phyloP scores from a whole-genome alignment of 2,888 invertebrate species.

The Acrocera orbiculus region DNA sequence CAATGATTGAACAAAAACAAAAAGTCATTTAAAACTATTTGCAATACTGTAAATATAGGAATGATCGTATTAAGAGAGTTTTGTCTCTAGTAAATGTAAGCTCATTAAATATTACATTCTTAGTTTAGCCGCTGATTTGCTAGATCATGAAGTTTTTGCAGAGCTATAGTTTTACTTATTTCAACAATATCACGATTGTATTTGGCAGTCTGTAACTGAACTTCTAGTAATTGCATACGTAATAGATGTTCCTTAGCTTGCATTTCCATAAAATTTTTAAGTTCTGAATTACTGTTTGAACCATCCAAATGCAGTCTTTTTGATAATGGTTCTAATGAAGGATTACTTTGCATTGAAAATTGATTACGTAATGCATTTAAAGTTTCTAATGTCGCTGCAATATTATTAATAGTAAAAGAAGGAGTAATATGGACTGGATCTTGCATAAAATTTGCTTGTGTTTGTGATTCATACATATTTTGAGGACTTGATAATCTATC shows the following conservation, averaged over 20 bases:
- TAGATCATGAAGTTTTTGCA: slow-evolving; percentile 37
- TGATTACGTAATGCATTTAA: slow-evolving; percentile 24
- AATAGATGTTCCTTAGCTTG: slow-evolving; percentile 30
- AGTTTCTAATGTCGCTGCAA: slow-evolving; percentile 29
- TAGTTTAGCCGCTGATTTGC: slow-evolving; percentile 26
- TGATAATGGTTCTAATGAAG: slow-evolving; percentile 1
- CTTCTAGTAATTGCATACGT: slow-evolving; percentile 31
- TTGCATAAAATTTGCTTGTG: slow-evolving; percentile 16
- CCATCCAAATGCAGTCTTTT: slow-evolving; percentile 3
- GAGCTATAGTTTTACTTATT: slow-evolving; percentile 41
- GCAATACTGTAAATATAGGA: slow-evolving; percentile 8
- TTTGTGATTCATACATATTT: slow-evolving; percentile 5
- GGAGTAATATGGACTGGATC: slow-evolving; percentile 9
- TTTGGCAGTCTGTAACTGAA: slow-evolving; percentile 31
- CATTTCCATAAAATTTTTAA: slow-evolving; percentile 29
- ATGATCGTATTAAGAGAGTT: slow-evolving; percentile 1
- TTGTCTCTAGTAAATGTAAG: background rate
- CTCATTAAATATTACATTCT: too few species aligned
- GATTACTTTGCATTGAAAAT: slow-evolving; percentile 5
- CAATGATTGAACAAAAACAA: slow-evolving; percentile 3
- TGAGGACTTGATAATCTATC: slow-evolving; percentile 11
- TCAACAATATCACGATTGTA: slow-evolving; percentile 38
- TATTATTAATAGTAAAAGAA: slow-evolving; percentile 28
- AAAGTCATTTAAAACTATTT: slow-evolving; percentile 1
- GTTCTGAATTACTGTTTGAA: slow-evolving; percentile 17